These are phyloP conservation scores for Philaethria dido DNA, from an alignment of 2,888 invertebrate genomes.

Conservation along the genomic window DNA sequence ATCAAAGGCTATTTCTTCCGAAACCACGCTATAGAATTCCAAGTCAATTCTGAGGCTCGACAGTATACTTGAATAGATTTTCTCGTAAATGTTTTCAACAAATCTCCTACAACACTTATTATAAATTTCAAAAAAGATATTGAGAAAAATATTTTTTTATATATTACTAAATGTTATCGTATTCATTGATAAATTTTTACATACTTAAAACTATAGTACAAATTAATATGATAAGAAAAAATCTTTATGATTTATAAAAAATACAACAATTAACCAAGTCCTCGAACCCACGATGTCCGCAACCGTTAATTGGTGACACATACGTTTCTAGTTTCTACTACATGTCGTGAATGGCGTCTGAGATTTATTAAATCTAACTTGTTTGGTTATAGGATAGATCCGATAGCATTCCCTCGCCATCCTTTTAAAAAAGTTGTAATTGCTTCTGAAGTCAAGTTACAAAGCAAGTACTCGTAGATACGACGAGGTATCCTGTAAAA, in stretches of 20 bases:
- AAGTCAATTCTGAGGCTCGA: constrained; percentile 31
- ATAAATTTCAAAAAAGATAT: not conserved
- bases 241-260: too few species aligned
- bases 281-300: constrained; percentile 1
- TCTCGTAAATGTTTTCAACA: constrained; percentile 22
- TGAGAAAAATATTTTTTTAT: too few species aligned
- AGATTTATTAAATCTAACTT: constrained; percentile 15
- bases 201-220: too few species aligned
- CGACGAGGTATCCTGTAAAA: constrained; percentile 27
- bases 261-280: too few species aligned
- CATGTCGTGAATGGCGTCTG: not conserved
- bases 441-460: constrained; percentile 31
- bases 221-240: too few species aligned
- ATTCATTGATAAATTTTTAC: too few species aligned
- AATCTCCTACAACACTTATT: constrained; percentile 16
- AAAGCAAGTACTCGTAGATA: constrained; percentile 28
- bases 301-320: too few species aligned
- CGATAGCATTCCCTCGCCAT: constrained; percentile 14
- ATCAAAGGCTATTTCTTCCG: constrained; percentile 33
- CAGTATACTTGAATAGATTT: constrained; percentile 27
- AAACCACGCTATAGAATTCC: constrained; percentile 28
- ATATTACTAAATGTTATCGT: too few species aligned
- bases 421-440: constrained; percentile 30
- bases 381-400: not conserved
- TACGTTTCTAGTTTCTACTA: not conserved